Evolutionary conservation across 1,140 invertebrate species (phyloP).

Genomic region (Copidosoma floridanum): DNA sequence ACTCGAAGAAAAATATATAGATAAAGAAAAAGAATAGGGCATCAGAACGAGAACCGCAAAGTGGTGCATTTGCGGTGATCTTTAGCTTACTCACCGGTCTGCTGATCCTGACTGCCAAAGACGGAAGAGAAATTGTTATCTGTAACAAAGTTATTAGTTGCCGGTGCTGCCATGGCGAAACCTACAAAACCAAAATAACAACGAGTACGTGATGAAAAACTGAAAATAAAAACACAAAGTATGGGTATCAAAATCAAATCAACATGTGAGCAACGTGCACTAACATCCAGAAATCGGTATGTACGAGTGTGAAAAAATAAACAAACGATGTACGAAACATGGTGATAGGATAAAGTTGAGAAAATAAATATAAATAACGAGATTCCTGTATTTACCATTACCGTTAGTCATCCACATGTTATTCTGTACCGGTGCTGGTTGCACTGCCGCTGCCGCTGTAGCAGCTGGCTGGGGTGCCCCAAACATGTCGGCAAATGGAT

Average conservation of each 20-base stretch:
- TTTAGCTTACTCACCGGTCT: conserved; percentile 60
- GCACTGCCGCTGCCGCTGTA: no score
- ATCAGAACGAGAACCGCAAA: conserved; percentile 13
- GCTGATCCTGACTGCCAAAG: conserved; percentile 73
- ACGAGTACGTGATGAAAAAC: conserved; percentile 28
- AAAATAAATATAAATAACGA: conserved; percentile 35
- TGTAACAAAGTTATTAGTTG: conserved; percentile 78
- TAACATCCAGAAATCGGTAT: background rate
- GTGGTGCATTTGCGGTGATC: background rate
- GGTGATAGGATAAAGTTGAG: conserved; percentile 32
- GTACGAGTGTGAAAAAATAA: no score
- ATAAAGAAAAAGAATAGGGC: background rate
- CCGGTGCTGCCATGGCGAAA: conserved; percentile 56
- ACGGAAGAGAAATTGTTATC: conserved; percentile 83
- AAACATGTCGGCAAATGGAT: conserved; percentile 90
- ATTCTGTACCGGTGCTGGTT: conserved; percentile 53
- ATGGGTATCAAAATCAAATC: conserved; percentile 3
- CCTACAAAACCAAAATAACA: conserved; percentile 57
- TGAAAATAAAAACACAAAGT: conserved; percentile 27
- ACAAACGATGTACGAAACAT: conserved; percentile 18
- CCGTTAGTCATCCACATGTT: conserved; percentile 71
- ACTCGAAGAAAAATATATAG: background rate
- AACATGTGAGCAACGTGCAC: background rate
- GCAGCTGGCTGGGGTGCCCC: conserved; percentile 56
- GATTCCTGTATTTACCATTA: conserved; percentile 57